Conservation (phyloP, 2,888 invertebrate species). For the Apodemia duryi region DNA sequence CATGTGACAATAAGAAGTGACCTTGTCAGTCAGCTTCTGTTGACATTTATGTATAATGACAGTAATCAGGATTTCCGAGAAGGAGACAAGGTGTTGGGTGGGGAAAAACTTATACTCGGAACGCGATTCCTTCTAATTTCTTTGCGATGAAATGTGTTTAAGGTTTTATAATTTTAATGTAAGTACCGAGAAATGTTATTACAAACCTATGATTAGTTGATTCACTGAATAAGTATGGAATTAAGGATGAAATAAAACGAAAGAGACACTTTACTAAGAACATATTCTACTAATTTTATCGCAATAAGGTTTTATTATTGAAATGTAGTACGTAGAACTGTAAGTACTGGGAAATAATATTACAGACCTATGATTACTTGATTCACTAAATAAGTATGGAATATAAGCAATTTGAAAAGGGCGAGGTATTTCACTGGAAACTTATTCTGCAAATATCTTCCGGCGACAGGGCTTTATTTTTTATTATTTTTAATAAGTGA, state of each 20-base stretch:
- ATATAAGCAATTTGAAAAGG: background rate
- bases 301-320: constrained; percentile 1
- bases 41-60: constrained; percentile 37
- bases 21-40: constrained; percentile 32
- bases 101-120: constrained; percentile 16
- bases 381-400: background rate
- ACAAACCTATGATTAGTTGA: constrained; percentile 1
- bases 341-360: background rate
- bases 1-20: constrained; percentile 24
- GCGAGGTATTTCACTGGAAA: too few relatives aligned
- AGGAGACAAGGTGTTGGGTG: constrained; percentile 27
- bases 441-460: too few relatives aligned
- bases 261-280: background rate
- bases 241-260: background rate
- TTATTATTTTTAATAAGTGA: too few relatives aligned
- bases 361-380: background rate
- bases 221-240: background rate
- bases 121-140: constrained; percentile 17
- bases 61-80: constrained; percentile 37
- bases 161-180: constrained; percentile 9
- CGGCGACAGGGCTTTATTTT: too few relatives aligned
- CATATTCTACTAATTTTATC: background rate
- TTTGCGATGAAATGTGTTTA: constrained; percentile 21
- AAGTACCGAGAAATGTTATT: constrained; percentile 5
- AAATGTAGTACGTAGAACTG: background rate